Conservation (phyloP, 2,888 invertebrate species). For the Mesorhabditis belari region DNA sequence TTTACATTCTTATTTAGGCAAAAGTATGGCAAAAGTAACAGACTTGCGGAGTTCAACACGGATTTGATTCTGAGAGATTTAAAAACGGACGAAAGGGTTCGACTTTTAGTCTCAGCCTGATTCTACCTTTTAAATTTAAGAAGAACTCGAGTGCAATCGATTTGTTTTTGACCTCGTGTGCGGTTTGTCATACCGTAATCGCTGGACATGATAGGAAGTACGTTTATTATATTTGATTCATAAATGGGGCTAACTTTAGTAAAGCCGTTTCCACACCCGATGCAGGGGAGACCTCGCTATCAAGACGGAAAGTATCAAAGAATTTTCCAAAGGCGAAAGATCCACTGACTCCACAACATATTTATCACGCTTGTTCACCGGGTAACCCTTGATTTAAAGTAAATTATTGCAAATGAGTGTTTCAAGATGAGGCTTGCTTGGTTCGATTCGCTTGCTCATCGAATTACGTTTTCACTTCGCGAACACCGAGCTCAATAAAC, state of each 20-base stretch:
- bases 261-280: too few species aligned
- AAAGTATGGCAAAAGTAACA: slow-evolving; percentile 3
- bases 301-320: neutral
- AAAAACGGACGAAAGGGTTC: slow-evolving; percentile 1
- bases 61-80: slow-evolving; percentile 10
- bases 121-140: neutral
- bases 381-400: slow-evolving; percentile 1
- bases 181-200: slow-evolving; percentile 97
- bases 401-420: slow-evolving; percentile 17
- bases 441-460: slow-evolving; percentile 80
- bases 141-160: neutral
- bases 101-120: neutral
- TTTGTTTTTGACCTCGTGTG: slow-evolving; percentile 65
- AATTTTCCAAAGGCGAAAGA: too few species aligned
- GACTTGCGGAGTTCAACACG: slow-evolving; percentile 8
- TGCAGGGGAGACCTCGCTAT: neutral
- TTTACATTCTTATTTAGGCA: neutral
- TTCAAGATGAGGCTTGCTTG: slow-evolving; percentile 82
- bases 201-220: slow-evolving; percentile 64
- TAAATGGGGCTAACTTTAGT: too few species aligned
- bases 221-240: too few species aligned
- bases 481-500: slow-evolving; percentile 74
- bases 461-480: slow-evolving; percentile 80
- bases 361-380: slow-evolving; percentile 24
- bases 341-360: too few species aligned